Evolutionary conservation across 2,797 vertebrate genomes (phyloP), one percentile per base, ranked within the genome.

Genomic region (Odontamblyopus rebecca): DNA sequence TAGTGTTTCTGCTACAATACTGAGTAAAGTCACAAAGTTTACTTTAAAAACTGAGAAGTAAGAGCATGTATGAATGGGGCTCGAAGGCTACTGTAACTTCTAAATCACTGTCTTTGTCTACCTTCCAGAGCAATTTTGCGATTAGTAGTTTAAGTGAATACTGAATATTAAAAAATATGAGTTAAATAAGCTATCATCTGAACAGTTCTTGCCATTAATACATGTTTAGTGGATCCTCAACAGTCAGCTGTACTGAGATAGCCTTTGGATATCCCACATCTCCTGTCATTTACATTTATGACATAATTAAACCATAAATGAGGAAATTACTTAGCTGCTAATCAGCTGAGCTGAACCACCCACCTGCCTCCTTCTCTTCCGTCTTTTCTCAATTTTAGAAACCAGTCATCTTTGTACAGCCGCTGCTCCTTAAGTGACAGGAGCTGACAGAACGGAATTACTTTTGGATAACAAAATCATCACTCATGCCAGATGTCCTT

Each of bases 261-360:
- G 2, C 70, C 66, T 77, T 67, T 56, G 68, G 35, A 70, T 66
- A 29, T 65, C 53, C 80, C 9, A n/a, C 32, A 38, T 53, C 71
- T 74, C 61, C 13, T 61, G 67, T 80, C 73, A 74, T 85, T 85
- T 77, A 76, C 78, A 80, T 86, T 78, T 35, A 68, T 73, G 77
- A 85, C 70, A 70, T 75, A 65, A 85, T 90, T 84, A 86, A 80
- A 70, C 81, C 79, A 80, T 79, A 79, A 82, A 86, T 1, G 41
- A 88, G 83, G 86, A 87, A 89, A 88, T 89, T 44, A 88, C 72
- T 76, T 4, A 0, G 41, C 3, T 19, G 68, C 67, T 85, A 84
- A 87, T 82, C 80, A 70, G 75, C 73, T 72, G 68, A 79, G 66
- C 57, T 66, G 65, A 80, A 18, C 68, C 71, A 16, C 77, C 82